Base-by-base conservation (phyloP, 1,140 invertebrate genomes). In the Bombus turneri region DNA sequence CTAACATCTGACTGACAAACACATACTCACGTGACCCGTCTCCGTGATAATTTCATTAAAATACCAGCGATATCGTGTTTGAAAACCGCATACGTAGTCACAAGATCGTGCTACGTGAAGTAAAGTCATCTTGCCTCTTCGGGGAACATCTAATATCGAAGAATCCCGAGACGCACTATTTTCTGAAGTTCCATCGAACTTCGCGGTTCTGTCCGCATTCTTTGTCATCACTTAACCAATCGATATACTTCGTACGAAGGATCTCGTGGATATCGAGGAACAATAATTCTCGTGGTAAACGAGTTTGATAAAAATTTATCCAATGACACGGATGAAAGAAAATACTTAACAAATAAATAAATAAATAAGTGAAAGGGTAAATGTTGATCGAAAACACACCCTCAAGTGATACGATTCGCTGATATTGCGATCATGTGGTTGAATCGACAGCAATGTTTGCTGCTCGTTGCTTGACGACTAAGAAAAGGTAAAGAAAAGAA, bases 21-120 rank as follows among this genome's bases (percentile, higher is more conserved):
- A 15, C 34, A 37, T 28, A 10, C 5, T 8, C 73, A 2, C 15
- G 22, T 1, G 6, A n/a, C 3, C 25, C 25, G 47, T 28, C 34
- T 18, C 13, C 41, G 43, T 72, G 69, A 28, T 62, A n/a, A 43
- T 82, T 84, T 79, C 66, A 53, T 79, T 37, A 59, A 62, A 84
- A 71, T 31, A 15, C 31, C 68, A 64, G 53, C 31, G 25, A 72
- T 80, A 28, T 62, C 53, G 76, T 43, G 75, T 71, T 84, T 6
- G 6, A 66, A 34, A 31, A 62, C 22, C 71, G 37, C 12, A n/a
- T 18, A 15, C 18, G 34, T n/a, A 15, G 25, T 34, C 13, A 68
- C 25, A 18, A 25, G 12, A 22, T 8, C 5, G 62, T 31, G 25
- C 59, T 31, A 31, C 39, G 9, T 25, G 12, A 8, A 13, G 18